A percentile compares a stretch with the other conserved stretches of the same genome.
Evolutionary conservation across 2,797 vertebrate species (phyloP).

Genomic region (Zalophus californianus): DNA sequence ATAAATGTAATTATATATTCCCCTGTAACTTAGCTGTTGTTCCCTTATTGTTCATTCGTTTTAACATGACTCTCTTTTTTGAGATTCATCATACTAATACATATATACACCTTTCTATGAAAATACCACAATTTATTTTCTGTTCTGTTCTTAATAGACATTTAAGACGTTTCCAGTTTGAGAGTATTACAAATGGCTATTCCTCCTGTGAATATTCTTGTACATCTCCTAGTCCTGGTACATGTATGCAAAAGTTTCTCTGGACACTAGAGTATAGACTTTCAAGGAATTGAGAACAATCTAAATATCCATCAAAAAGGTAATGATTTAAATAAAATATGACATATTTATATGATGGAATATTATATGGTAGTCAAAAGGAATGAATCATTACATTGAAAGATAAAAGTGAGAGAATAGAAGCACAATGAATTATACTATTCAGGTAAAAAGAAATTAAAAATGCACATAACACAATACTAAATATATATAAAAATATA

Average conservation of each 20-base stretch:
- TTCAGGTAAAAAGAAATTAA: background rate
- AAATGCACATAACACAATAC: background rate
- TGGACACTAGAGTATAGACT: background rate
- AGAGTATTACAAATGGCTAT: background rate
- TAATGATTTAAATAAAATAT: background rate
- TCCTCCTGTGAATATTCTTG: background rate
- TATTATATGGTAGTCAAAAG: background rate
- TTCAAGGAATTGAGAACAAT: background rate
- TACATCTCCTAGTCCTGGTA: background rate
- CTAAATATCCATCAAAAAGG: background rate
- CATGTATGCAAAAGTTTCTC: background rate
- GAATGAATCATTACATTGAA: background rate
- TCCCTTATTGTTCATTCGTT: background rate
- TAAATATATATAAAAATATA: conserved; percentile 6
- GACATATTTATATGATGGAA: background rate
- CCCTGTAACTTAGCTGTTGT: background rate
- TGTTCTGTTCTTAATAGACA: background rate
- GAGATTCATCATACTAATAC: background rate
- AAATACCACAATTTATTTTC: background rate
- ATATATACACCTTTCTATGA: background rate
- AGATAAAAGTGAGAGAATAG: background rate
- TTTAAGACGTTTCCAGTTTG: background rate
- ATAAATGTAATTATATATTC: background rate
- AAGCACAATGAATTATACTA: background rate
- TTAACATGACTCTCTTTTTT: background rate